A percentile compares a stretch with the other conserved stretches of the same genome.
Conservation (phyloP, 1,140 invertebrate species). For the Drosophila sp. region DNA sequence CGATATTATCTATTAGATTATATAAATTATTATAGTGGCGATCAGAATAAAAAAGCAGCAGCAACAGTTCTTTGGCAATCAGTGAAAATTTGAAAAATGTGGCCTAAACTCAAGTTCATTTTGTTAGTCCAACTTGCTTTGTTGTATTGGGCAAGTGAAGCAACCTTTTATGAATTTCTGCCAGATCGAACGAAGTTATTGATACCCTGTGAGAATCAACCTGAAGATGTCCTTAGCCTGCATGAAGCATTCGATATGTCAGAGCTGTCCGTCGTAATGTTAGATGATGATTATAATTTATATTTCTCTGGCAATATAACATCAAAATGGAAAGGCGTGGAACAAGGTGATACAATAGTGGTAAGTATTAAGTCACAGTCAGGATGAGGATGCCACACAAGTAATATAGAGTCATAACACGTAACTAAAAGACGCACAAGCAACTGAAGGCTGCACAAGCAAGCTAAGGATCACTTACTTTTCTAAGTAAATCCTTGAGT, state of each 20-base stretch:
- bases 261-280: not conserved
- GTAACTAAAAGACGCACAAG: no score
- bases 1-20: not conserved
- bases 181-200: constrained; percentile 3
- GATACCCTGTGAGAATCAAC: not conserved
- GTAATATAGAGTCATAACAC: no score
- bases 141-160: not conserved
- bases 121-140: not conserved
- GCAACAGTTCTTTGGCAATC: not conserved
- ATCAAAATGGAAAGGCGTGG: constrained; percentile 2
- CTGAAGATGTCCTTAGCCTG: not conserved
- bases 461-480: no score
- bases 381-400: not conserved
- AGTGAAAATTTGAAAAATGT: constrained; percentile 14
- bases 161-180: constrained; percentile 11
- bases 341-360: constrained; percentile 5
- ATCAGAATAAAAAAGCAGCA: not conserved
- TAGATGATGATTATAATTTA: not conserved
- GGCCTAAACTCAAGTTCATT: not conserved
- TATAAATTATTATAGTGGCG: not conserved
- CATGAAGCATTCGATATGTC: not conserved
- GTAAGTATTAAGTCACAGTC: not conserved
- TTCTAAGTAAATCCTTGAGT: no score
- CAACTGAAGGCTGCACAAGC: no score
- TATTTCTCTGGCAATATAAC: not conserved